Evolutionary conservation across 1,140 invertebrate genomes (phyloP), one percentile per base, ranked within the genome.

Genomic region (Anastrepha obliqua): DNA sequence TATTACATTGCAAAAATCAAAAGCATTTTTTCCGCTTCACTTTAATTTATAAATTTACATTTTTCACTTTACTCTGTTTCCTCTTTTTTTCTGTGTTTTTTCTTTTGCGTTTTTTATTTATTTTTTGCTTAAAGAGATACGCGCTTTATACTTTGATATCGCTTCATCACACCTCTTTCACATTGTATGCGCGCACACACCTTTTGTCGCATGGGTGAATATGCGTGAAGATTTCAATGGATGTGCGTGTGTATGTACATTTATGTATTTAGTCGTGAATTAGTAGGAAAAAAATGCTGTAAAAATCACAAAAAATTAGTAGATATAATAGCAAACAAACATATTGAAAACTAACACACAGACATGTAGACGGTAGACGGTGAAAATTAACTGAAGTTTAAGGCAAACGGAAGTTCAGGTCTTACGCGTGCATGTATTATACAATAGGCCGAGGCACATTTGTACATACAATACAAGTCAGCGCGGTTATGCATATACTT

Each of bases 351-450:
- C 17, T 6, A n/a, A 15, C 65, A 67, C 65, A 67, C 29, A 47
- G 42, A 47, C 15, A 17, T 47, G 13, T n/a, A 62, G 13, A 13
- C 9, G 60, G 17, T 55, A 74, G 17, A 74, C 70, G 42, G 44
- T 74, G 15, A 51, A n/a, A n/a, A 55, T 55, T n/a, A 81, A 7
- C 11, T 81, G 74, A 81, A 81, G 74, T 81, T 81, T 81, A 55
- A 81, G 74, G 47, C n/a, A 81, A 81, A 81, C 74, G 74, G 74
- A 81, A 81, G 74, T 81, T 55, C 74, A 58, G 20, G 47, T 55
- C 47, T 51, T 81, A 51, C n/a, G 20, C 44, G 74, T 81, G 47
- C 47, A 51, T 5, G 51, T 55, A 55, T 8, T 55, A 17, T 47
- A 70, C 11, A 44, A 29, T 70, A 67, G 4, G 20, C 64, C 20